These are phyloP conservation scores for Vollenhovia emeryi DNA, from an alignment of 1,140 invertebrate species.

Conservation along the genomic window DNA sequence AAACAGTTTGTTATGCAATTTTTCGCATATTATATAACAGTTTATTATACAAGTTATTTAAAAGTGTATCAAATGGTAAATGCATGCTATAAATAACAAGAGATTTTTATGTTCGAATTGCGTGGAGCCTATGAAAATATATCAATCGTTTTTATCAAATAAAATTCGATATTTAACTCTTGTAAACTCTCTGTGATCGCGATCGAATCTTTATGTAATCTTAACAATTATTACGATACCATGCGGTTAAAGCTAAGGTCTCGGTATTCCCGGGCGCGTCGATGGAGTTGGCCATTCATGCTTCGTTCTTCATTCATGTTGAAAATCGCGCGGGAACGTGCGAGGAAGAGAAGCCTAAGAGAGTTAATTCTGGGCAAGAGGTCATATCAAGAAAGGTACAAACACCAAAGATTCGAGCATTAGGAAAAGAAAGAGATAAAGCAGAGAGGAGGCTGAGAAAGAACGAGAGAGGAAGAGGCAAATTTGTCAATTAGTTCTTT, in stretches of 20 bases:
- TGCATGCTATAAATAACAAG: not conserved
- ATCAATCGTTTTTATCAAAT: not conserved
- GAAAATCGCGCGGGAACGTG: conserved; percentile 66
- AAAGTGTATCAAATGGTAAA: not conserved
- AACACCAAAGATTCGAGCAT: conserved; percentile 23
- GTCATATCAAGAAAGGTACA: conserved; percentile 47
- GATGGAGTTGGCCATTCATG: conserved; percentile 67
- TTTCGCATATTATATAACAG: no score
- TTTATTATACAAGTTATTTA: not conserved
- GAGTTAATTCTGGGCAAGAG: conserved; percentile 29
- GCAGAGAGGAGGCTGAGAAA: not conserved
- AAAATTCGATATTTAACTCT: not conserved
- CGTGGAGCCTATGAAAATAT: not conserved
- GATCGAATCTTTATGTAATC: conserved; percentile 18
- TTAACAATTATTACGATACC: conserved; percentile 22
- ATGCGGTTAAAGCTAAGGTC: not conserved
- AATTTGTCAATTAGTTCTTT: conserved; percentile 36
- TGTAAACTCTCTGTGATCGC: not conserved
- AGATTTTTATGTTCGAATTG: not conserved
- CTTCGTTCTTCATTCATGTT: conserved; percentile 70
- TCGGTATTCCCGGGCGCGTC: conserved; percentile 68
- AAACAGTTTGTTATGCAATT: not conserved
- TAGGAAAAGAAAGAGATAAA: not conserved
- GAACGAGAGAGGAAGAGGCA: not conserved
- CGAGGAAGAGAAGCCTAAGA: not conserved